Percentiles rank a stretch among this genome's conserved stretches.
Evolutionary conservation across 2,797 vertebrate genomes (phyloP).

Genomic region (Enteromius mattozi): DNA sequence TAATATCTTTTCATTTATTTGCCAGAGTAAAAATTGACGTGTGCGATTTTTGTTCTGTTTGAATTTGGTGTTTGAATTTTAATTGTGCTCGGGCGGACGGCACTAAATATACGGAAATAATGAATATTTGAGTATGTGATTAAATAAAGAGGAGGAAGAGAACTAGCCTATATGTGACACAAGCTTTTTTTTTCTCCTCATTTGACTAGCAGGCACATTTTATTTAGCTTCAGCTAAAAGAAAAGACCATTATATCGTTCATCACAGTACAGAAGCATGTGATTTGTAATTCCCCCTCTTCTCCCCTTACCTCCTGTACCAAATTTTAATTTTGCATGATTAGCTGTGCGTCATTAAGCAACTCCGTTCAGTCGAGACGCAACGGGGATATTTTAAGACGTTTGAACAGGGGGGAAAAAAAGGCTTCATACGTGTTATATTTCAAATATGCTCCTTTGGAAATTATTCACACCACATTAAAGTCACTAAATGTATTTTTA

Average conservation of each 20-base stretch:
- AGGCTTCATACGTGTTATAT: constrained; percentile 67
- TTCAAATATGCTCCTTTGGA: constrained; percentile 26
- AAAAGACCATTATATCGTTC: constrained; percentile 91
- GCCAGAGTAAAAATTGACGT: constrained; percentile 89
- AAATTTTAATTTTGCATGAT: constrained; percentile 99
- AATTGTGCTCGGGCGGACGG: constrained; percentile 87
- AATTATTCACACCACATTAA: neutral
- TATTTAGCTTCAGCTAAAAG: constrained; percentile 91
- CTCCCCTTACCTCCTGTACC: constrained; percentile 71
- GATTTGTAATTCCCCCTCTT: constrained; percentile 84
- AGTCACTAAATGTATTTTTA: constrained; percentile 15
- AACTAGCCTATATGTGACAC: constrained; percentile 86
- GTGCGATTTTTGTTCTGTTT: constrained; percentile 81
- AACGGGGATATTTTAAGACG: constrained; percentile 88
- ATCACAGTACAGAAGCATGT: constrained; percentile 91
- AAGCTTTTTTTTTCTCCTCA: constrained; percentile 78
- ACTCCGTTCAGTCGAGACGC: constrained; percentile 87
- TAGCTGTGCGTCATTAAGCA: constrained; percentile 99
- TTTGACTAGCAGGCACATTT: constrained; percentile 91
- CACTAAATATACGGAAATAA: constrained; percentile 90
- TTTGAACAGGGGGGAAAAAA: constrained; percentile 70
- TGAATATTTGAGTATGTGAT: constrained; percentile 89
- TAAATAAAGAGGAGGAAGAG: constrained; percentile 73
- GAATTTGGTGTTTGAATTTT: constrained; percentile 85
- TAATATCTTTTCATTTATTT: constrained; percentile 92